Base-by-base conservation (phyloP, 2,888 invertebrate species). In the Pollenia amentaria region DNA sequence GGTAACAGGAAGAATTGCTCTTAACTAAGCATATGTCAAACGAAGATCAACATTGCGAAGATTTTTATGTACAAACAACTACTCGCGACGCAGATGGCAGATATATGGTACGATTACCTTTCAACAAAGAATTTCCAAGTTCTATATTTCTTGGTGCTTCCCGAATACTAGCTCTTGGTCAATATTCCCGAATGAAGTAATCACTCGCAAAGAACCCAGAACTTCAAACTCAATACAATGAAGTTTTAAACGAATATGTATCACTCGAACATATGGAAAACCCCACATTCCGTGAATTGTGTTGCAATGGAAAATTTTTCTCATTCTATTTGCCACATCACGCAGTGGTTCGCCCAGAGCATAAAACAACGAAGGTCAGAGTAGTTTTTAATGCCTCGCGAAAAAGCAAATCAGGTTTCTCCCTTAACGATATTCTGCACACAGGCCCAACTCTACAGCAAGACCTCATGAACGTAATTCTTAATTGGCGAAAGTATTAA, bases 391-490 rank as follows among this genome's bases (percentile, higher is more conserved):
- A 29, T 29, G 29, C 29, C 29, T 29, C 29, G 2, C 29, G 53
- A 12, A 53, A 53, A 18, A 18, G 16, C 6, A 53, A 53, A 16
- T 53, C 53, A 1, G 6, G 18, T 16, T 53, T 16, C 18, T 53
- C 53, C 10, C 53, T 53, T 18, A 53, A 53, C 18, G 85, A 81
- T 42, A 53, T 73, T 1, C 48, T 87, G 16, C 44, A 84, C 21
- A 57, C 75, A 10, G 88, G 85, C 10, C 84, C 88, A 1, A 73
- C 73, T 8, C 85, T 89, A 38, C 86, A 89, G 60, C 16, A 40
- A 1, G 86, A 88, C 3, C 29, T 29, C 2, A 29, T 29, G 29
- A 29, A 29, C 29, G 29, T 29, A 29, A 29, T 29, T 29, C 16
- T 16, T 87, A 69, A 70, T 10, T 88, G 76, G 73, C 29, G 82